A percentile compares a stretch with the other conserved stretches of the same genome.
These are phyloP conservation scores for Cinclus mexicanus DNA, from an alignment of 2,113 vertebrate genomes.

Conservation along the genomic window DNA sequence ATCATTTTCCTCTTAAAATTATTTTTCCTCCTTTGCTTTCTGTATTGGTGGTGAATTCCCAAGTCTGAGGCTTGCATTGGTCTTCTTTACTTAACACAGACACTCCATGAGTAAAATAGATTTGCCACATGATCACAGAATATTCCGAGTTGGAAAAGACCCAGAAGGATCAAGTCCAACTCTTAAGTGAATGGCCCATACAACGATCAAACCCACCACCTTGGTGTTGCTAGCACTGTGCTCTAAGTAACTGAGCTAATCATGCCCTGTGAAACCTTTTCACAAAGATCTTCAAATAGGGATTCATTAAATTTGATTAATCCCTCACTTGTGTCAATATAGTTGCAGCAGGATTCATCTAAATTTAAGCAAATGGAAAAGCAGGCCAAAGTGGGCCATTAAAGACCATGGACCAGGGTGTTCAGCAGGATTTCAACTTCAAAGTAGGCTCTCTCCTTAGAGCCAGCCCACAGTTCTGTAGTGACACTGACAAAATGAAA, in stretches of 20 bases:
- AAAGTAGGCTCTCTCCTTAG: neutral
- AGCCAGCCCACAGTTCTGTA: neutral
- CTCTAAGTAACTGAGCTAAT: neutral
- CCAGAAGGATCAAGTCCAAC: neutral
- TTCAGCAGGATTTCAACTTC: neutral
- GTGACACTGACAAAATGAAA: neutral
- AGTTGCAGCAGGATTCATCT: neutral
- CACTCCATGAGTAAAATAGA: neutral
- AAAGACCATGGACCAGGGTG: neutral
- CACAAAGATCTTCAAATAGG: neutral
- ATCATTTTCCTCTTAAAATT: neutral
- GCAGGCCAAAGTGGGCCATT: rapidly evolving
- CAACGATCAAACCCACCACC: neutral
- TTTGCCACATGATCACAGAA: neutral
- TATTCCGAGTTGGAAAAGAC: neutral
- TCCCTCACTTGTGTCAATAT: neutral
- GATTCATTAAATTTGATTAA: neutral
- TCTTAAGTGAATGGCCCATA: neutral
- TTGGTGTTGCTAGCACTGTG: neutral
- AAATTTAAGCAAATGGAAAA: neutral
- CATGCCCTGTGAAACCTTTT: neutral
- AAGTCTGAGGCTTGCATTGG: neutral
- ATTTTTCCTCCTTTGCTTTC: neutral
- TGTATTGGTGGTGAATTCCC: neutral
- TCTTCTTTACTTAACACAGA: neutral